A percentile compares a stretch with the other conserved stretches of the same genome.
Conservation (phyloP, 2,888 invertebrate species). For the Trachelus tabidus region DNA sequence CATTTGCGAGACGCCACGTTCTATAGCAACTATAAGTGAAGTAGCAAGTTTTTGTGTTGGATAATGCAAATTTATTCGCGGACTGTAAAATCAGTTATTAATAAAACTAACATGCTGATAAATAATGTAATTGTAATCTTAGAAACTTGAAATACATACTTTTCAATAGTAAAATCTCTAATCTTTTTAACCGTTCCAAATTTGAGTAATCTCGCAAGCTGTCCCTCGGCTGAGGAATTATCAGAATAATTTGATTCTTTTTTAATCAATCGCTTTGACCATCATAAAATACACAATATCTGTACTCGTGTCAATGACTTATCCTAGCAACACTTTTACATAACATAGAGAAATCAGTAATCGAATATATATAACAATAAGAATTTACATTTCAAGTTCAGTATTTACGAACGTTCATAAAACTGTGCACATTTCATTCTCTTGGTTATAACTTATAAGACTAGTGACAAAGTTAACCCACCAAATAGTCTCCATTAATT, state of each 20-base stretch:
- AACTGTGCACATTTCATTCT: too few species aligned
- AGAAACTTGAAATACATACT: constrained; percentile 25
- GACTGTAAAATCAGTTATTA: constrained; percentile 17
- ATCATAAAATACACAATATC: too few species aligned
- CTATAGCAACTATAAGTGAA: constrained; percentile 36
- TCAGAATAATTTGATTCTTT: background rate
- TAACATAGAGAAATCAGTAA: too few species aligned
- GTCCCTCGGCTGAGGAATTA: constrained; percentile 29
- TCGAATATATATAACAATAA: too few species aligned
- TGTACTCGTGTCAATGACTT: too few species aligned
- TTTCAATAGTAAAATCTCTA: constrained; percentile 30
- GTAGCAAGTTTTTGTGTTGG: constrained; percentile 32
- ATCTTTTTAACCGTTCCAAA: constrained; percentile 32
- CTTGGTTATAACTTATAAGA: too few species aligned
- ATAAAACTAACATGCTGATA: too few species aligned
- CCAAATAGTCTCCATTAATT: background rate
- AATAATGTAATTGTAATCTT: too few species aligned
- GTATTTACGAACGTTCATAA: too few species aligned
- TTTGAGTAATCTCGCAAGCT: constrained; percentile 34
- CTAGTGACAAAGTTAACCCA: background rate
- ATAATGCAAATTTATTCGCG: constrained; percentile 38
- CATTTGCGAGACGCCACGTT: constrained; percentile 38
- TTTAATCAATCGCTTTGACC: too few species aligned
- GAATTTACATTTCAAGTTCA: too few species aligned
- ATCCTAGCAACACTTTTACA: too few species aligned